Evolutionary conservation across 2,888 invertebrate genomes (phyloP).

Genomic region (Caenorhabditis doughertyi): DNA sequence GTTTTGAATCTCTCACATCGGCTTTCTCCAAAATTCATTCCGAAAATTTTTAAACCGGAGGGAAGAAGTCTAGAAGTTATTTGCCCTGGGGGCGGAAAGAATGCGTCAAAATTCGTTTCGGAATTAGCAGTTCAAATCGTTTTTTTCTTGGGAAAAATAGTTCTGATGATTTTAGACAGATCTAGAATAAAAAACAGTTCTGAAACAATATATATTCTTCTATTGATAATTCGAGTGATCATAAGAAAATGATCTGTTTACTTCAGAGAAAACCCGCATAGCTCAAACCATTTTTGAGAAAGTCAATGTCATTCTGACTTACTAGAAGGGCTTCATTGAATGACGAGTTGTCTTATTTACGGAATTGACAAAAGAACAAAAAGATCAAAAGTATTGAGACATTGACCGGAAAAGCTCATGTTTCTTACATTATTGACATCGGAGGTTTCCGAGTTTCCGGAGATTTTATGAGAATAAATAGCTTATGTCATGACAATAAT

Average conservation of each 20-base stretch:
- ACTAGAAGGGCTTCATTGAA: slow-evolving; percentile 1
- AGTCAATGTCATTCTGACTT: not conserved
- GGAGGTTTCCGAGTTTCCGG: slow-evolving; percentile 24
- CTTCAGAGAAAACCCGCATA: slow-evolving; percentile 3
- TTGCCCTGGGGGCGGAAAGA: not conserved
- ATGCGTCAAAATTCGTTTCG: slow-evolving; percentile 11
- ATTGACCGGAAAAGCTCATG: slow-evolving; percentile 34
- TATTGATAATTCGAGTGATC: no score
- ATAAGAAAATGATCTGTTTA: no score
- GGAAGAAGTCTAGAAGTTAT: slow-evolving; percentile 13
- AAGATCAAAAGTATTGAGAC: slow-evolving; percentile 8
- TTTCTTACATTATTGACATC: slow-evolving; percentile 20
- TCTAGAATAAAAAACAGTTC: not conserved
- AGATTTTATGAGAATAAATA: not conserved
- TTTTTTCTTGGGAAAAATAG: not conserved
- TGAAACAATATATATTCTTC: no score
- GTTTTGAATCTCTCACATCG: slow-evolving; percentile 11
- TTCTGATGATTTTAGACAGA: slow-evolving; percentile 1
- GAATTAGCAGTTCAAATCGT: slow-evolving; percentile 4
- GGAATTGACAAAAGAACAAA: not conserved
- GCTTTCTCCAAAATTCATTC: slow-evolving; percentile 18
- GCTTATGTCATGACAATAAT: not conserved
- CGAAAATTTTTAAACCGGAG: not conserved
- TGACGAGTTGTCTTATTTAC: slow-evolving; percentile 6
- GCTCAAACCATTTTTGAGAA: slow-evolving; percentile 11